Conservation (phyloP, 2,888 invertebrate species). For the Eupithecia centaureata region DNA sequence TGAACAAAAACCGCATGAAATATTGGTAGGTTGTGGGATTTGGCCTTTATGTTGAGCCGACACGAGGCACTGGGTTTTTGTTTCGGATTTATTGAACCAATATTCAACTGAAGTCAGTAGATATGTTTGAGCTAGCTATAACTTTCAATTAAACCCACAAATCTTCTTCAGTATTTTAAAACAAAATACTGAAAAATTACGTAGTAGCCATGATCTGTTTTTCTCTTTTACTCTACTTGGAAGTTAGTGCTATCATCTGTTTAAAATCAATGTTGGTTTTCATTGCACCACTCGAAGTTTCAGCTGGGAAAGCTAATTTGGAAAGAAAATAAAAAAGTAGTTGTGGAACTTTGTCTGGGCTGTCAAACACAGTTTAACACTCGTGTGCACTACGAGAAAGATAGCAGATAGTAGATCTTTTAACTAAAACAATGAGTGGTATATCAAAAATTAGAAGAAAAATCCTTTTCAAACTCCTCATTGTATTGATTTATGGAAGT, state of each 20-base stretch:
- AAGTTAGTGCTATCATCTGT: constrained; percentile 33
- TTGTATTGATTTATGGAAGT: not conserved
- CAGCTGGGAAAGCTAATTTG: constrained; percentile 62
- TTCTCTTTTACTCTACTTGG: not conserved
- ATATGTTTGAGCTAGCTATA: constrained; percentile 31
- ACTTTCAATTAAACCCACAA: constrained; percentile 30
- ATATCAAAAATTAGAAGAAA: not conserved
- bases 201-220: not conserved
- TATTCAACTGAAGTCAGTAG: constrained; percentile 40
- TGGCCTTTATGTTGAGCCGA: constrained; percentile 44
- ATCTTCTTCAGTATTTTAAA: constrained; percentile 1
- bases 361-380: constrained; percentile 68
- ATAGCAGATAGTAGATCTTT: not conserved
- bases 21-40: constrained; percentile 42
- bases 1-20: constrained; percentile 46
- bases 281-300: constrained; percentile 60
- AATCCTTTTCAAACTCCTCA: not conserved
- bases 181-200: constrained; percentile 5
- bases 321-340: constrained; percentile 65
- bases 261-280: constrained; percentile 65
- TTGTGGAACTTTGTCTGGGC: constrained; percentile 59
- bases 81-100: constrained; percentile 47
- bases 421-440: not conserved
- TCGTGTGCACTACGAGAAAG: constrained; percentile 45
- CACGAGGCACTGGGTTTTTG: constrained; percentile 41